These are phyloP conservation scores for Elymnias hypermnestra DNA, from an alignment of 1,140 invertebrate genomes.

Conservation along the genomic window DNA sequence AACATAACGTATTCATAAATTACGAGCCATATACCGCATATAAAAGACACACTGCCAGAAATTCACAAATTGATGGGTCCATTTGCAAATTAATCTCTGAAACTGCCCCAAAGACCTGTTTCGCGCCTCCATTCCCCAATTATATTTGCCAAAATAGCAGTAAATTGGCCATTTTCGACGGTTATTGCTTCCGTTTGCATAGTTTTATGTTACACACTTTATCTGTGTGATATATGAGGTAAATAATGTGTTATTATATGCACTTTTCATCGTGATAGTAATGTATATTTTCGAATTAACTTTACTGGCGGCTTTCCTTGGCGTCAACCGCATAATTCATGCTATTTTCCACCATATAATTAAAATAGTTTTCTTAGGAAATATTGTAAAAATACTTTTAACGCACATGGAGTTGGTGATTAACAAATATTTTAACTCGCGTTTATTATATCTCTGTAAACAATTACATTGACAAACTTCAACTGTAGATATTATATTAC, in stretches of 20 bases:
- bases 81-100: constrained; percentile 55
- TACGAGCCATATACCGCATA: neutral
- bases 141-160: constrained; percentile 67
- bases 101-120: constrained; percentile 53
- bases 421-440: too few species aligned
- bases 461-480: too few species aligned
- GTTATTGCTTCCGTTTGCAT: constrained; percentile 45
- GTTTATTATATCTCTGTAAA: too few species aligned
- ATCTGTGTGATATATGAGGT: constrained; percentile 2
- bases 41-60: constrained; percentile 40
- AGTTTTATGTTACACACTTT: constrained; percentile 29
- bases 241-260: neutral
- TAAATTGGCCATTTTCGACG: constrained; percentile 59
- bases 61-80: constrained; percentile 49
- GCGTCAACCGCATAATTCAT: too few species aligned
- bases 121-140: constrained; percentile 45
- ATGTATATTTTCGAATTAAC: too few species aligned
- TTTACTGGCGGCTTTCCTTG: too few species aligned
- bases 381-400: too few species aligned
- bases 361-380: too few species aligned
- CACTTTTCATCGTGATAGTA: neutral
- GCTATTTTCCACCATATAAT: too few species aligned
- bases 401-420: too few species aligned
- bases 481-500: too few species aligned
- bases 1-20: too few species aligned